Conservation (phyloP, 1,140 invertebrate genomes). For the Meloidogyne hapla region DNA sequence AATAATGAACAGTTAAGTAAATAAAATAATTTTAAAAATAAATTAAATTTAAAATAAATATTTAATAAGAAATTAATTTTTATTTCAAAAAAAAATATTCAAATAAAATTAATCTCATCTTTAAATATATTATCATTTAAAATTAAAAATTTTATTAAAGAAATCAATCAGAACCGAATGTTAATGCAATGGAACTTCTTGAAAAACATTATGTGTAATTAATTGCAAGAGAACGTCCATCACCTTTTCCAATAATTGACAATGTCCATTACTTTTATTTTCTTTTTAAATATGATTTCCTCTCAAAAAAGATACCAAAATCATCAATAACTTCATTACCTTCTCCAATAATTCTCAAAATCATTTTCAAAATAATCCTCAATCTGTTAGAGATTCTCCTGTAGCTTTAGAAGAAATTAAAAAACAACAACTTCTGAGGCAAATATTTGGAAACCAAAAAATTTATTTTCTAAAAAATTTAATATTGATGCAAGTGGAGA, state of each 20-base stretch:
- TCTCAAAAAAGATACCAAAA: not conserved
- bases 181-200: conserved; percentile 25
- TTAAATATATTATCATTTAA: not conserved
- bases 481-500: conserved; percentile 17
- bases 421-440: not conserved
- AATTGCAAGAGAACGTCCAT: conserved; percentile 8
- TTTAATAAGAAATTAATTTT: too few relatives aligned
- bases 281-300: not conserved
- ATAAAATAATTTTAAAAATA: too few relatives aligned
- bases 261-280: not conserved
- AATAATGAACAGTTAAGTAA: conserved; percentile 7
- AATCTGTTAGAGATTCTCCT: not conserved
- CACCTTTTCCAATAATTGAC: not conserved
- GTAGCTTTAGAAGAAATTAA: not conserved
- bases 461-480: not conserved
- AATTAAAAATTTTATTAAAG: too few relatives aligned
- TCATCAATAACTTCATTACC: not conserved
- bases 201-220: conserved; percentile 19
- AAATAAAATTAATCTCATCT: too few relatives aligned
- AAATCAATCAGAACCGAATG: not conserved
- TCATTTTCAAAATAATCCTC: not conserved
- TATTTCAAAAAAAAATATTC: too few relatives aligned
- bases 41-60: too few relatives aligned
- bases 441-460: conserved; percentile 6
- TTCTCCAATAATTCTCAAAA: not conserved